Percentiles rank a stretch among this genome's conserved stretches.
Evolutionary conservation across 2,797 vertebrate genomes (phyloP).

Genomic region (Microctenopoma stevenorrisi): DNA sequence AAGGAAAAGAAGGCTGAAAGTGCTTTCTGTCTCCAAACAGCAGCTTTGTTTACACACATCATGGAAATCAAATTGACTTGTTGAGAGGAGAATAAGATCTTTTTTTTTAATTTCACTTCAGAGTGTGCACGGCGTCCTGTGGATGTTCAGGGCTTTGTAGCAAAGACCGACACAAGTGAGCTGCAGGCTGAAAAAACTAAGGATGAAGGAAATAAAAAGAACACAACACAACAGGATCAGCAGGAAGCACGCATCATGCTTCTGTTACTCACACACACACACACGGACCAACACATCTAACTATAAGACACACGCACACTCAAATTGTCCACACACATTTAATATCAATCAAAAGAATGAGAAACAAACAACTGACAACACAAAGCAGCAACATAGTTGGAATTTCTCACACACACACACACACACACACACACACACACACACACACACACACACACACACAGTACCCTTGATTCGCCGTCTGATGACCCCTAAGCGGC

Average conservation of each 20-base stretch:
- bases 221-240: constrained; percentile 8
- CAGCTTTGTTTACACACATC: constrained; percentile 5
- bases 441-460: constrained; percentile 39
- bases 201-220: constrained; percentile 1
- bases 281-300: constrained; percentile 20
- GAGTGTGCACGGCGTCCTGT: neutral
- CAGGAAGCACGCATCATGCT: neutral
- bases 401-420: constrained; percentile 2
- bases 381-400: constrained; percentile 22
- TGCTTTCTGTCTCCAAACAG: neutral
- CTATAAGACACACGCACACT: too few species aligned
- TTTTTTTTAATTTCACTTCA: neutral
- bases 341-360: too few species aligned
- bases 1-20: neutral
- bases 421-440: constrained; percentile 30
- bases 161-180: neutral
- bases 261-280: neutral
- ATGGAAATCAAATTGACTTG: neutral
- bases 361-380: constrained; percentile 14
- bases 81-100: constrained; percentile 1
- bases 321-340: neutral
- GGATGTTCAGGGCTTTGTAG: neutral
- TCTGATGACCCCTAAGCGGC: constrained; percentile 93
- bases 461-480: constrained; percentile 88
- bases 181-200: neutral